Base-by-base conservation (phyloP, 2,888 invertebrate genomes). In the Gandaritis pyraliata region DNA sequence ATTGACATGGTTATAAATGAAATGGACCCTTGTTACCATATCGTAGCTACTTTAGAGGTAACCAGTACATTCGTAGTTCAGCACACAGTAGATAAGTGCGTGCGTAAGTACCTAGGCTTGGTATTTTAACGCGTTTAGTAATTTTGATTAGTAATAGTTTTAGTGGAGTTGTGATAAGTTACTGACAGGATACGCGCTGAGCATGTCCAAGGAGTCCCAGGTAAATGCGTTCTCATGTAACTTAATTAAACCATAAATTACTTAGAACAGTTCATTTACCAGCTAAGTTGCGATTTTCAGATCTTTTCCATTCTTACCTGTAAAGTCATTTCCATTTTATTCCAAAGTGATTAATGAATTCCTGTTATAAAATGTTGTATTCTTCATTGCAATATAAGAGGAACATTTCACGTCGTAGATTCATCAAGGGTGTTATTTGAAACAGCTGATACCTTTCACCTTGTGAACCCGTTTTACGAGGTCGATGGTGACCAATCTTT, bases 41-140 rank as follows among this genome's bases (percentile, higher is more conserved):
- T 89, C 89, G 87, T 89, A 87, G 87, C 87, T 87, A 84, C 50
- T 81, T 3, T 68, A 72, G 74, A 69, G 52, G 71, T 73, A 70
- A 61, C 50, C 50, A 58, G 46, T 43, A 56, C 55, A 54, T 47
- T 50, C 38, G 60, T 68, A 58, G 63, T 52, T 64, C 15, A 41
- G 54, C 50, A 53, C 50, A 15, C 13, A 11, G 55, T 61, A 54
- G 57, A 59, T 65, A 61, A 15, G 48, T 54, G 46, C 36, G 36
- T 54, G 43, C 52, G 43, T 61, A 51, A 54, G 50, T 54, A 47
- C 52, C 47, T 61, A 51, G 57, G 50, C 58, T 64, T 58, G 57
- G 58, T 51, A 63, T 64, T 58, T 47, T 53, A 60, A 61, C 47
- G 56, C 23, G 46, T 36, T 58, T 15, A 46, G 59, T 58, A 7